A percentile compares a stretch with the other conserved stretches of the same genome.
Evolutionary conservation across 2,888 invertebrate species (phyloP).

Genomic region (Ormyrus pomaceus): DNA sequence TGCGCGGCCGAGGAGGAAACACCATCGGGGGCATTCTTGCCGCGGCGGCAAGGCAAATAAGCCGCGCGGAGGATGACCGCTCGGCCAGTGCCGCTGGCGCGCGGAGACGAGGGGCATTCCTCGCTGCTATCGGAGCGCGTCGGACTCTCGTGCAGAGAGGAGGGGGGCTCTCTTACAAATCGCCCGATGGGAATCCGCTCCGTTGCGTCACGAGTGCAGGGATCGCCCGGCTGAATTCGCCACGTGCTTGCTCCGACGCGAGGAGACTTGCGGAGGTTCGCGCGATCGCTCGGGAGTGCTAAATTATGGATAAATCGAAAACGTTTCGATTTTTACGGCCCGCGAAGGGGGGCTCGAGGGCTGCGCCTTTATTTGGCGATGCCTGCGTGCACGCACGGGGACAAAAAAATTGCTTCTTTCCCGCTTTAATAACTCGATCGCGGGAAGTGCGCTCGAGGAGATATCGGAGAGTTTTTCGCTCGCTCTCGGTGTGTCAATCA

Average conservation of each 20-base stretch:
- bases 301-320: conserved; percentile 1
- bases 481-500: background rate
- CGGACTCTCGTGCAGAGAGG: conserved; percentile 24
- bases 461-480: background rate
- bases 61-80: background rate
- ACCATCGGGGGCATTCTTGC: background rate
- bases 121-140: conserved; percentile 57
- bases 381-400: no score
- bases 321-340: background rate
- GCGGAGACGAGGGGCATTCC: conserved; percentile 52
- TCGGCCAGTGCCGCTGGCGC: background rate
- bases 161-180: conserved; percentile 58
- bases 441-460: no score
- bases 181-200: conserved; percentile 55
- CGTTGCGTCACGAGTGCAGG: conserved; percentile 37
- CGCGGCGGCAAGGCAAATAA: conserved; percentile 8
- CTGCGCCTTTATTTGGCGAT: no score
- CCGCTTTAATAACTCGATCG: no score
- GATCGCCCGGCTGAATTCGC: background rate
- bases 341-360: no score
- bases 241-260: no score
- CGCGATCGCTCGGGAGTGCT: background rate
- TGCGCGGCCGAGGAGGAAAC: background rate
- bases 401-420: no score
- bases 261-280: background rate